Percentiles rank a stretch among this genome's conserved stretches.
Conservation (phyloP, 2,113 vertebrate species). For the Maccullochella peelii region DNA sequence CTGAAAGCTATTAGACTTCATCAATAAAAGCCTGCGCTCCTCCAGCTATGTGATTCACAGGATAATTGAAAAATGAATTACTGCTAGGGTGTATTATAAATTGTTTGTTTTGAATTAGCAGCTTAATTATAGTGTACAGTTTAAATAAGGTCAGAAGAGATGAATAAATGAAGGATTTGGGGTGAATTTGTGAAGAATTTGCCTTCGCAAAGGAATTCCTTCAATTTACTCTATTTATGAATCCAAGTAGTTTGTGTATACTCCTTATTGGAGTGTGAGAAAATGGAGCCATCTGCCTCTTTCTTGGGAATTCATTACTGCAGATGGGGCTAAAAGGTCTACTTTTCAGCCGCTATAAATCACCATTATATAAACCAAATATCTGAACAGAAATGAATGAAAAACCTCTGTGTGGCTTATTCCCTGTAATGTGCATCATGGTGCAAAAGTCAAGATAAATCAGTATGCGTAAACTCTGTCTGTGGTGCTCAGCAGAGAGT, state of each 20-base stretch:
- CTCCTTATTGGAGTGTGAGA: neutral
- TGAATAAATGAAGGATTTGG: neutral
- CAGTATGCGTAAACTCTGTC: neutral
- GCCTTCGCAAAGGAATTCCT: neutral
- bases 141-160: neutral
- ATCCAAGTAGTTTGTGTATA: neutral
- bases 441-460: constrained; percentile 1
- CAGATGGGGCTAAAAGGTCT: constrained; percentile 12
- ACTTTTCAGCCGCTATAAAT: neutral
- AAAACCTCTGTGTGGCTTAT: neutral
- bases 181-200: neutral
- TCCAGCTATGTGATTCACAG: constrained; percentile 12
- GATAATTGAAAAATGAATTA: constrained; percentile 19
- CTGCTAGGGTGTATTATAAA: neutral
- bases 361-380: constrained; percentile 1
- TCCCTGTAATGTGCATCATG: neutral
- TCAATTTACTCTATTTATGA: neutral
- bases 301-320: neutral
- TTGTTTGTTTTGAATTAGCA: constrained; percentile 13
- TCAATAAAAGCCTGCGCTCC: constrained; percentile 49
- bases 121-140: neutral
- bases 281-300: neutral
- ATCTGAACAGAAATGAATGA: constrained; percentile 2
- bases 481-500: neutral
- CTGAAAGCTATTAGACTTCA: constrained; percentile 60